Base-by-base conservation (phyloP, 1,140 invertebrate species). In the Pogonognathellus flavescens region DNA sequence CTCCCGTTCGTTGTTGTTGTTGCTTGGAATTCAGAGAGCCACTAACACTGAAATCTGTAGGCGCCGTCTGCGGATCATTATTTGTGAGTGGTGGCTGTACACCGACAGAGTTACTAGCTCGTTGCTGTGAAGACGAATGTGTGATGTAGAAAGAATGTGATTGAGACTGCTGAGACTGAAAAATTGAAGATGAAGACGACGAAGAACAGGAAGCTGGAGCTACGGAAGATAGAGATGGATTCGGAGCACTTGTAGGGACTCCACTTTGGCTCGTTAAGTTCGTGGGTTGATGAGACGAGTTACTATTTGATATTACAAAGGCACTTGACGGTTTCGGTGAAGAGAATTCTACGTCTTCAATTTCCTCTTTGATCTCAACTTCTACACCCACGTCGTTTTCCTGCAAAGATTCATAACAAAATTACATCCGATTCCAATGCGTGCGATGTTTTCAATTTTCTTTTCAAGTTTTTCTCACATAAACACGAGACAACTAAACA, bases 241-340 rank as follows among this genome's bases (percentile, higher is more conserved):
- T 81, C 11, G 50, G 53, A 80, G 72, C 18, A 85, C 55, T 81
- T 82, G 70, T 0, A 1, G 41, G 72, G 22, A n/a, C 41, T n/a
- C 66, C 66, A 72, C 66, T 72, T 18, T 31, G 70, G n/a, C 9
- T 50, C 41, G 70, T 49, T 76, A 76, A 31, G 16, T 76, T 76
- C n/a, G 70, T 76, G 31, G 70, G 70, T 16, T 76, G 70, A 49
- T 25, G 70, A 31, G 70, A 50, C 31, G 70, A 76, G 41, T 50
- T 76, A 70, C 41, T 52, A 70, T 84, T 59, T 31, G 66, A 84
- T 66, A 70, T 62, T 31, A 92, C 55, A 70, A 87, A 87, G 85
- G 87, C 85, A 87, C 87, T 84, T 66, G 83, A 83, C 20, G 86
- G 88, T 59, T 87, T 87, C 18, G 88, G 86, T 49, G 88, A 88